Evolutionary conservation across 2,113 vertebrate species (phyloP), one percentile per base, ranked within the genome.

Genomic region (Centropus unirufus): DNA sequence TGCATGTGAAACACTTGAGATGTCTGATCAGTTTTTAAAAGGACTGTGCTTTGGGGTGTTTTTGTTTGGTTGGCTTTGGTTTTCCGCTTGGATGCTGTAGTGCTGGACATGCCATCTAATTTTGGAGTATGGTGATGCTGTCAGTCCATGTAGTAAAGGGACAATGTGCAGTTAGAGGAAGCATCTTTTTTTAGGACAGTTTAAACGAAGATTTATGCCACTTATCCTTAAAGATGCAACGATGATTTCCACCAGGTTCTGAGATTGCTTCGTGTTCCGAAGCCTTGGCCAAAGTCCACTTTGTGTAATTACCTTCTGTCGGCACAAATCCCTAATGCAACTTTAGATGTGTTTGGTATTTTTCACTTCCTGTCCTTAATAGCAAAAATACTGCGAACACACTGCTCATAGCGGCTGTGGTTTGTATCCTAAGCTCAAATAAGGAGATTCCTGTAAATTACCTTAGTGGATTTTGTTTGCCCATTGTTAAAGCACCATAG

Each of bases 251-350:
- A 81, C 85, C 78, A 87, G 64, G 72, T 92, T 95, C 85, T 59
- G 81, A 95, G 72, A 95, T 77, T 7, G 13, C 75, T 94, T 94
- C 79, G 8, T 76, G 42, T 91, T 95, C 79, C 90, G 75, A 74
- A 75, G 57, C 90, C 85, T 97, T 97, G 95, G 95, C 94, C 92
- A 89, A 94, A 94, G 90, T 96, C 96, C 94, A 95, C 94, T 90
- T 86, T 54, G 68, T 84, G 83, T 97, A 96, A 96, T 97, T 97
- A 73, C 93, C 93, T 93, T 96, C 95, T 95, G 92, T 94, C 92
- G 94, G 63, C 79, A 81, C 83, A 96, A 96, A 93, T 96, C 93
- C 85, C 90, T 88, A 26, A 77, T 78, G 79, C 88, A 84, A 81
- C 86, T 93, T 96, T 83, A 87, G 90, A 93, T 90, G 92, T 70